Percentiles rank a stretch among this genome's conserved stretches.
Evolutionary conservation across 2,113 vertebrate species (phyloP).

Genomic region (Tursiops truncatus): DNA sequence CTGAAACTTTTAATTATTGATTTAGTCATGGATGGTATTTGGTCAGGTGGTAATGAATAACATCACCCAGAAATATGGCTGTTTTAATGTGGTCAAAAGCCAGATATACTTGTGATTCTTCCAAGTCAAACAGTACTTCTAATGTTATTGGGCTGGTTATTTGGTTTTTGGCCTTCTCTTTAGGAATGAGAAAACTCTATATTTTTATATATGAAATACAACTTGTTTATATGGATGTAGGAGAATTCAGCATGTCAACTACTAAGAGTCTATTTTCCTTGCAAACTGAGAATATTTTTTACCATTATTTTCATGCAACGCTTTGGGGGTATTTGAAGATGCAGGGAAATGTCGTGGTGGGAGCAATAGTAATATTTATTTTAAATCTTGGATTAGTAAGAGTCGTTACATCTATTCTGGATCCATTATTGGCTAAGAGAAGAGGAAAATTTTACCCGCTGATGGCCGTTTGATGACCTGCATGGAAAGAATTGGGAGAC

Average conservation of each 20-base stretch:
- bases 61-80: conserved; percentile 60
- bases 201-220: conserved; percentile 52
- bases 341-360: neutral
- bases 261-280: conserved; percentile 26
- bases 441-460: conserved; percentile 61
- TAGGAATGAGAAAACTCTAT: conserved; percentile 52
- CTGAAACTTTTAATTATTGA: conserved; percentile 60
- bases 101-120: conserved; percentile 61
- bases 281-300: neutral
- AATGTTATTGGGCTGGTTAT: conserved; percentile 59
- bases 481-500: conserved; percentile 56
- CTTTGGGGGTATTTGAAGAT: conserved; percentile 15
- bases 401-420: conserved; percentile 42
- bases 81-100: conserved; percentile 65
- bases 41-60: conserved; percentile 71
- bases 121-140: conserved; percentile 78
- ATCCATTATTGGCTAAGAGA: neutral
- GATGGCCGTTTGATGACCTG: conserved; percentile 66
- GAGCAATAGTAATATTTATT: conserved; percentile 26
- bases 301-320: neutral
- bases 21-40: conserved; percentile 65
- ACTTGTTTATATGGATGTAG: conserved; percentile 33
- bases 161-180: conserved; percentile 38
- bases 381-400: neutral
- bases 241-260: conserved; percentile 33